Evolutionary conservation across 2,888 invertebrate genomes (phyloP).

Genomic region (Alloscopus bannaensis): DNA sequence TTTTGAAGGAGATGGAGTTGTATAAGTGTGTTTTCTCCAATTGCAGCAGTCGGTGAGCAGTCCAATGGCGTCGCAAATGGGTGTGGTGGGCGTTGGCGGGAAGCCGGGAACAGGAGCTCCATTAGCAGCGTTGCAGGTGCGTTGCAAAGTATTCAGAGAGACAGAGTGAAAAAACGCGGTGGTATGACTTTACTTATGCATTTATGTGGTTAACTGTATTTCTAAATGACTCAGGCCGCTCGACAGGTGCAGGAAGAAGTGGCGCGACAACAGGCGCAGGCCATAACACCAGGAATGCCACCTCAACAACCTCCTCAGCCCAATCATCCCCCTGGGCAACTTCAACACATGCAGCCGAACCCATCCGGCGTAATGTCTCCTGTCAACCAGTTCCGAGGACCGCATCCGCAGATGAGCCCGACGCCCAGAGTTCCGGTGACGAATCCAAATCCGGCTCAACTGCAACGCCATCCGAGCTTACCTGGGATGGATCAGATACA

Average conservation of each 20-base stretch:
- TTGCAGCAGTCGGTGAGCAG: constrained; percentile 58
- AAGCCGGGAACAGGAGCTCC: constrained; percentile 73
- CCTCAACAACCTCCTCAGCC: constrained; percentile 72
- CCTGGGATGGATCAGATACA: constrained; percentile 76
- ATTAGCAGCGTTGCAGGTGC: constrained; percentile 72
- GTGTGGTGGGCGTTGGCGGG: constrained; percentile 66
- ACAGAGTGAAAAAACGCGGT: neutral
- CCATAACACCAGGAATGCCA: constrained; percentile 80
- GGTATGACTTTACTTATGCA: neutral
- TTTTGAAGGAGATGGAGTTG: neutral
- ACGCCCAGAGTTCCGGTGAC: constrained; percentile 62
- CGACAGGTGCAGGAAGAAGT: constrained; percentile 90
- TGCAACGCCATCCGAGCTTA: constrained; percentile 70
- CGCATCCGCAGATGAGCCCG: constrained; percentile 71
- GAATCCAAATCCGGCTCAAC: constrained; percentile 53
- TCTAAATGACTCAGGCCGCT: constrained; percentile 71
- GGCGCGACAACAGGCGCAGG: constrained; percentile 87
- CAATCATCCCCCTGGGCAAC: constrained; percentile 75
- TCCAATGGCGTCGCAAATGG: constrained; percentile 61
- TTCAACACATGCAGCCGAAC: constrained; percentile 77
- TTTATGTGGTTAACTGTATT: too few species aligned
- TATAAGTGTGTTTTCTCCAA: neutral
- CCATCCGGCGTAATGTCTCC: constrained; percentile 74
- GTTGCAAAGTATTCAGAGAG: neutral
- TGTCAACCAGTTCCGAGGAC: constrained; percentile 70